Percentiles rank a stretch among this genome's conserved stretches.
Conservation (phyloP, 2,113 vertebrate species). For the Vulpes vulpes region DNA sequence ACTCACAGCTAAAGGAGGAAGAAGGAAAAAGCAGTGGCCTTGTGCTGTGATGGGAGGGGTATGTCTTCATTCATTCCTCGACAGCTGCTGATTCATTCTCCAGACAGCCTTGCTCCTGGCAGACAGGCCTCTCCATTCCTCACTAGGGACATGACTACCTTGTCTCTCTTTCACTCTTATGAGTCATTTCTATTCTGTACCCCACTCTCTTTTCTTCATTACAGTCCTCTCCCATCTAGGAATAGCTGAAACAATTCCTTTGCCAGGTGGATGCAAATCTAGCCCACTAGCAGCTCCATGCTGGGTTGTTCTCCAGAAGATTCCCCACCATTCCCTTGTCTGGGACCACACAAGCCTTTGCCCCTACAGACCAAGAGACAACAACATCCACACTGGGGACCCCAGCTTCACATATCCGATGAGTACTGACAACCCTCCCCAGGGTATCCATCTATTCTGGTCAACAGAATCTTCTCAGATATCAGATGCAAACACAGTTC, state of each 20-base stretch:
- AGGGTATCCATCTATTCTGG: not conserved
- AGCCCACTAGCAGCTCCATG: not conserved
- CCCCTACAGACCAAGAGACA: not conserved
- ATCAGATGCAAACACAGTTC: not conserved
- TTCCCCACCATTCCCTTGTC: not conserved
- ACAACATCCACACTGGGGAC: fast-evolving
- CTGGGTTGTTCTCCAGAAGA: not conserved
- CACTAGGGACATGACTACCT: not conserved
- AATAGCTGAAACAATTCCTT: not conserved
- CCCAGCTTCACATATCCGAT: fast-evolving
- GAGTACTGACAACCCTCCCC: not conserved
- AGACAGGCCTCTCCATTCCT: not conserved
- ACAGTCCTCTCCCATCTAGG: not conserved
- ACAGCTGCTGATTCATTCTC: too few species aligned
- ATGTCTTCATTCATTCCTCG: fast-evolving
- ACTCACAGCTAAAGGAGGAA: not conserved
- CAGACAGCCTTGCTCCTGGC: not conserved
- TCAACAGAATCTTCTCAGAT: not conserved
- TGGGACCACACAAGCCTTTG: not conserved
- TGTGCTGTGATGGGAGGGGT: too few species aligned
- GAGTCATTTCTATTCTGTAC: not conserved
- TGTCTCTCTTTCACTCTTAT: not conserved
- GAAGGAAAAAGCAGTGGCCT: not conserved
- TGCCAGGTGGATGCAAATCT: not conserved
- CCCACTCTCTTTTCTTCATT: not conserved